Evolutionary conservation across 2,113 vertebrate genomes (phyloP).

Genomic region (Nothobranchius furzeri): DNA sequence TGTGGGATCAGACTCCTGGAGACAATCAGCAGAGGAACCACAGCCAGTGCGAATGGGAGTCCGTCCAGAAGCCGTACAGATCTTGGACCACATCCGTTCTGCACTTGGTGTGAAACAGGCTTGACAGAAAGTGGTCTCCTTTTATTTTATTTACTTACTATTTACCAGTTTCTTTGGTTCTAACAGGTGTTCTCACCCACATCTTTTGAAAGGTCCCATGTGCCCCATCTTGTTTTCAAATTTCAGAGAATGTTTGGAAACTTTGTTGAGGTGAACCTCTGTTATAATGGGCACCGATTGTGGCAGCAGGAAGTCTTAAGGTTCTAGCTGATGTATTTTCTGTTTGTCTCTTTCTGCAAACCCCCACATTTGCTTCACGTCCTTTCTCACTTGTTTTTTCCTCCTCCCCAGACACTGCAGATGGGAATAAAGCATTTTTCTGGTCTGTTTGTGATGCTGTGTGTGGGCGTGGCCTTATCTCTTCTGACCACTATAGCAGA

Average conservation of each 20-base stretch:
- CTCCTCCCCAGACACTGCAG: conserved; percentile 87
- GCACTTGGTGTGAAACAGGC: no score
- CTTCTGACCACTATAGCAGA: conserved; percentile 93
- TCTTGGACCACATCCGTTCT: no score
- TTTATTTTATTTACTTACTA: no score
- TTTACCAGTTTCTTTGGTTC: no score
- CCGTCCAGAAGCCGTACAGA: no score
- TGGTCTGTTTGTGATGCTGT: conserved; percentile 95
- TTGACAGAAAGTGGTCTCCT: no score
- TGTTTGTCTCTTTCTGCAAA: neutral
- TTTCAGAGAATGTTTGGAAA: neutral
- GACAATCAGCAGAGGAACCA: no score
- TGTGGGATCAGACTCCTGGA: no score
- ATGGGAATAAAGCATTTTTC: conserved; percentile 99
- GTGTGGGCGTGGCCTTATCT: conserved; percentile 90
- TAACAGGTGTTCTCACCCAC: no score
- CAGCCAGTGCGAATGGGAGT: no score
- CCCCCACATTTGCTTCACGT: neutral
- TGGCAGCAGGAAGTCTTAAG: neutral
- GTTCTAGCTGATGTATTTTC: neutral
- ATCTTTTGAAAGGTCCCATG: no score
- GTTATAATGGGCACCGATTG: no score
- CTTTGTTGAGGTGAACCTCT: neutral
- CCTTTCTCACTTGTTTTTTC: neutral
- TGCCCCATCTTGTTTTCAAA: neutral